Base-by-base conservation (phyloP, 2,113 vertebrate genomes). In the Syrmaticus mikado region DNA sequence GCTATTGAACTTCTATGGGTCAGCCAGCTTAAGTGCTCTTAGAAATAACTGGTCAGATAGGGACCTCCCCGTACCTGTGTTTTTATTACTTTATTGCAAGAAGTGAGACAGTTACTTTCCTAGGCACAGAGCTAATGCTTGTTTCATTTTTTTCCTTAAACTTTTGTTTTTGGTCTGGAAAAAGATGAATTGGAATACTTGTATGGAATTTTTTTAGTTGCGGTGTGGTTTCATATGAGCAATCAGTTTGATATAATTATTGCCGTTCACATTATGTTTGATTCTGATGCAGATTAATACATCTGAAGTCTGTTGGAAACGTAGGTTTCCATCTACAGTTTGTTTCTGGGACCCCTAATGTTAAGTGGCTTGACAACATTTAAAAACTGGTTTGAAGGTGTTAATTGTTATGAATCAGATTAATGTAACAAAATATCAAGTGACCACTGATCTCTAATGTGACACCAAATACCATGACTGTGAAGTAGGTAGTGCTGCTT, bases 331-430 rank as follows among this genome's bases (percentile, higher is more conserved):
- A 71, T 30, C 30, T 45, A 45, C 36, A 61, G 55, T 40, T 85
- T 5, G 2, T 46, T 13, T n/a, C 7, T 5, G 8, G 25, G 6
- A 5, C 0, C 11, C 9, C 17, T 10, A 6, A 5, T 24, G 13
- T 50, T 30, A 61, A 66, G 61, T 22, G 19, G 5, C 40, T 41
- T 81, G 32, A 28, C 15, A 45, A 18, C 10, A 19, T 19, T 3
- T 15, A 58, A 86, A 41, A 66, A 57, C 13, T 3, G 1, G 1
- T 45, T 89, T 77, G 27, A 21, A 82, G 77, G 57, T 15, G 28
- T 52, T 73, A 45, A 52, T 84, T 73, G 67, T 24, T 28, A 30
- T 4, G 13, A 62, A 20, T 20, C 5, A 1, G 80, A 32, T n/a
- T 57, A 62, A 57, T 17, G 6, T 14, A 70, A 34, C 16, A 34